Conservation (phyloP, 2,113 vertebrate genomes). For the cattle (Bos taurus) region ARS-UCD2.0 NC_037328.1:13804501-13805000, state of each 20-base stretch:
- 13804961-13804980: not conserved
- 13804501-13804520: not conserved
- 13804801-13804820: not conserved
- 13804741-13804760: not conserved
- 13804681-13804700: not conserved
- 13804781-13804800: not conserved
- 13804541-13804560: not conserved
- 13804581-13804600: not conserved
- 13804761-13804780: not conserved
- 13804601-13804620: not conserved
- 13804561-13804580: not conserved
- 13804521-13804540: not conserved
- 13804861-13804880: not conserved
- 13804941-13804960: not conserved
- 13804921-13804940: not conserved
- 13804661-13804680: not conserved
- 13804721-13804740: not conserved
- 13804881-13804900: not conserved
- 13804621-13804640: not conserved
- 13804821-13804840: not conserved
- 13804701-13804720: not conserved
- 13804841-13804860: not conserved
- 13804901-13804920: not conserved
- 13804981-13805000: not conserved
- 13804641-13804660: not conserved